A percentile compares a stretch with the other conserved stretches of the same genome.
Evolutionary conservation across 37 sponge, comb jelly and placozoan species (phyloP).

Genomic region (Halisarca cf. caerulea): DNA sequence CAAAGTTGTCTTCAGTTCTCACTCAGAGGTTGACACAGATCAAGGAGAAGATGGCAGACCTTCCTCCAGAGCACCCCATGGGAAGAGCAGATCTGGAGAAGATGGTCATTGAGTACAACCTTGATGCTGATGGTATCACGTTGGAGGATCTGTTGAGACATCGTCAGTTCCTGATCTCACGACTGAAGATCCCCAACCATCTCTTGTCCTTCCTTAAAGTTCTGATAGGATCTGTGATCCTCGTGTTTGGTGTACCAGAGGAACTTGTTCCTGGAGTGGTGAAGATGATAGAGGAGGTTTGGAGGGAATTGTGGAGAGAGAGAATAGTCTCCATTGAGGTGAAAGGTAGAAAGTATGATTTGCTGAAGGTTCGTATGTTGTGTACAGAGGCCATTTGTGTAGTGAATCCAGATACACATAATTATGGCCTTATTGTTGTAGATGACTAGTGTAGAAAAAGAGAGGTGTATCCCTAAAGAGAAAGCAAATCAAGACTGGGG

Average conservation of each 20-base stretch:
- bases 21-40: neutral
- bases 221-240: neutral
- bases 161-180: slow-evolving; percentile 24
- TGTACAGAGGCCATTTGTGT: too few relatives aligned
- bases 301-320: neutral
- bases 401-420: too few relatives aligned
- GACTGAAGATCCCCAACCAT: neutral
- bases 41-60: neutral
- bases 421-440: too few relatives aligned
- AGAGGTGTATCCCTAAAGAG: too few relatives aligned
- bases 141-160: neutral
- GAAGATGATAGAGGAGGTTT: neutral
- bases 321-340: neutral
- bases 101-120: neutral
- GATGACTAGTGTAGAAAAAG: too few relatives aligned
- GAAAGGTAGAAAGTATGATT: neutral
- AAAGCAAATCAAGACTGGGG: too few relatives aligned
- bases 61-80: neutral
- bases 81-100: neutral
- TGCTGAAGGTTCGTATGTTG: neutral
- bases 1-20: slow-evolving; percentile 6
- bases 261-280: neutral
- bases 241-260: neutral
- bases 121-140: slow-evolving; percentile 7
- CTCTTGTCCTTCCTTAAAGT: neutral